phyloP scores from a whole-genome alignment of 2,113 vertebrate genomes.

The Cyanoramphus novaezelandiae region DNA sequence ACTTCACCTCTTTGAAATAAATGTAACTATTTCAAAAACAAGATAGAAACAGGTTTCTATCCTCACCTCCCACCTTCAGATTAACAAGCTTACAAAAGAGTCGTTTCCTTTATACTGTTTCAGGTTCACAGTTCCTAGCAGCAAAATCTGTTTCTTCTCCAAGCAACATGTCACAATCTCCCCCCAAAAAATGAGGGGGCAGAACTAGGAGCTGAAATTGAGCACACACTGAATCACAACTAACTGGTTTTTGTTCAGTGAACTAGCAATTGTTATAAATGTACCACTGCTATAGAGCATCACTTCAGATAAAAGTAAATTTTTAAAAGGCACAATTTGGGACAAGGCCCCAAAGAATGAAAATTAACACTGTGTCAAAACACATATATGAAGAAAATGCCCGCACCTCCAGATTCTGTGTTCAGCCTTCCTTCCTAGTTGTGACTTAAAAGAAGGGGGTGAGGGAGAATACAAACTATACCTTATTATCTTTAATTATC shows the following conservation, averaged over 20 bases:
- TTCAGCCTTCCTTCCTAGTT: background rate
- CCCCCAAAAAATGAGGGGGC: background rate
- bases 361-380: background rate
- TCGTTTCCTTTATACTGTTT: background rate
- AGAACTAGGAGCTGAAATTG: background rate
- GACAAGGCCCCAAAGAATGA: background rate
- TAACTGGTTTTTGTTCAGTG: background rate
- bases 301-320: background rate
- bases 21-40: background rate
- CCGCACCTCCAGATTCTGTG: background rate
- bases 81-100: background rate
- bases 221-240: background rate
- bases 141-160: background rate
- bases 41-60: background rate
- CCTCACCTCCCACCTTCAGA: background rate
- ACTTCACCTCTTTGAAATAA: background rate
- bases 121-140: background rate
- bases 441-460: background rate
- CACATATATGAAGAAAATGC: background rate
- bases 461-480: rapidly evolving
- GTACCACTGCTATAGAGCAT: background rate
- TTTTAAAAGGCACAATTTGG: background rate
- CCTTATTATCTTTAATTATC: background rate
- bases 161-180: background rate
- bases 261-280: background rate